Conservation (phyloP, 2,113 vertebrate species). For the Hydrolagus affinis region DNA sequence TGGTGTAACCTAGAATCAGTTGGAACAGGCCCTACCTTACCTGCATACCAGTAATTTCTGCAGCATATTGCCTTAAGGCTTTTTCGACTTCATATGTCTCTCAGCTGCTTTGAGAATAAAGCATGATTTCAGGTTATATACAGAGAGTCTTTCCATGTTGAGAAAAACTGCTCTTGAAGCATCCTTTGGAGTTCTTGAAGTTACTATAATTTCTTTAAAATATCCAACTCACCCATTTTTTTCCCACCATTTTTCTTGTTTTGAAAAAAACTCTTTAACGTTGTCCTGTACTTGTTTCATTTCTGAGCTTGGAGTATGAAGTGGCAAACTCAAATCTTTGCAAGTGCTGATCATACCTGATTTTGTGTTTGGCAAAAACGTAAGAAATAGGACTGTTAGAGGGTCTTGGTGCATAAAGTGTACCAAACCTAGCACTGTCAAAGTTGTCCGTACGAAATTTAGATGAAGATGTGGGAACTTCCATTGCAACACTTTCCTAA, state of each 20-base stretch:
- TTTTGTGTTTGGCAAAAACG: conserved; percentile 4
- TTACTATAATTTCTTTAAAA: neutral
- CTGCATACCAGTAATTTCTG: conserved; percentile 31
- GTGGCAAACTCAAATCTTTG: neutral
- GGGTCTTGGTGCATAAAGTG: neutral
- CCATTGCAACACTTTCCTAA: no score
- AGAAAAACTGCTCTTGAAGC: neutral
- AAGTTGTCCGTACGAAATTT: no score
- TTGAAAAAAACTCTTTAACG: neutral
- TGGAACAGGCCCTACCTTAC: conserved; percentile 30
- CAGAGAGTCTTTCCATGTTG: neutral
- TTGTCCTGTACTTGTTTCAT: neutral
- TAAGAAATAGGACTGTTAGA: no score
- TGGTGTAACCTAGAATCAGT: conserved; percentile 10
- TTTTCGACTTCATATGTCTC: conserved; percentile 14
- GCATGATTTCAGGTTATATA: neutral
- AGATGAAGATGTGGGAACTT: no score
- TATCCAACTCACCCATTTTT: neutral
- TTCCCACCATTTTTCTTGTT: neutral
- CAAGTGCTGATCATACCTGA: neutral
- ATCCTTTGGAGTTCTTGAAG: neutral
- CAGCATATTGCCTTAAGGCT: conserved; percentile 11
- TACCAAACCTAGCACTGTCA: no score
- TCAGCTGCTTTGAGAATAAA: conserved; percentile 25
- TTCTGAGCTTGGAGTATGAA: neutral